Evolutionary conservation across 2,797 vertebrate species (phyloP).

Genomic region (Falco rusticolus): DNA sequence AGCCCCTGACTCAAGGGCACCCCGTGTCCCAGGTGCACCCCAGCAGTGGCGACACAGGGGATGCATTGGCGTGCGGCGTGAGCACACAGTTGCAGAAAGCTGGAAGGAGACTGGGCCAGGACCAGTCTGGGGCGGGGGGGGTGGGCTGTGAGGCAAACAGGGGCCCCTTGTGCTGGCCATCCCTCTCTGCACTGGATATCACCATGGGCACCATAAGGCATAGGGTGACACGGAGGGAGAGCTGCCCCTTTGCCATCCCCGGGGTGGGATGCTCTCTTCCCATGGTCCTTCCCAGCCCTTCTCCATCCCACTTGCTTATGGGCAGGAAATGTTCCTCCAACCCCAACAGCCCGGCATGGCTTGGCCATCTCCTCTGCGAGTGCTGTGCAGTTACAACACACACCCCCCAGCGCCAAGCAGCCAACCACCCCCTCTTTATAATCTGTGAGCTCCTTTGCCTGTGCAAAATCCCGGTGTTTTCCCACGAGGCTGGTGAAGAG

Average conservation of each 20-base stretch:
- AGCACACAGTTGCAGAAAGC: background rate
- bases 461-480: background rate
- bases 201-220: accelerated
- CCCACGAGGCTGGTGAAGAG: background rate
- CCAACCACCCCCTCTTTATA: background rate
- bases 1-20: accelerated
- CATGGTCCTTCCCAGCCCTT: background rate
- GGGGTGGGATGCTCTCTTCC: accelerated
- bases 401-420: background rate
- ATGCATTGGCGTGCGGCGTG: accelerated
- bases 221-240: background rate
- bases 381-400: accelerated
- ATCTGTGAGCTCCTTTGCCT: background rate
- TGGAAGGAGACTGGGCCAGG: background rate
- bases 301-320: background rate
- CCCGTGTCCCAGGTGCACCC: background rate
- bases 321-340: background rate
- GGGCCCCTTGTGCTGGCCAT: accelerated
- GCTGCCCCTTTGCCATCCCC: background rate
- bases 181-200: background rate
- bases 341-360: background rate
- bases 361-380: background rate
- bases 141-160: background rate
- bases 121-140: background rate
- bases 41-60: background rate